A percentile compares a stretch with the other conserved stretches of the same genome.
Evolutionary conservation across 2,888 invertebrate genomes (phyloP).

Genomic region (Erebia aethiops): DNA sequence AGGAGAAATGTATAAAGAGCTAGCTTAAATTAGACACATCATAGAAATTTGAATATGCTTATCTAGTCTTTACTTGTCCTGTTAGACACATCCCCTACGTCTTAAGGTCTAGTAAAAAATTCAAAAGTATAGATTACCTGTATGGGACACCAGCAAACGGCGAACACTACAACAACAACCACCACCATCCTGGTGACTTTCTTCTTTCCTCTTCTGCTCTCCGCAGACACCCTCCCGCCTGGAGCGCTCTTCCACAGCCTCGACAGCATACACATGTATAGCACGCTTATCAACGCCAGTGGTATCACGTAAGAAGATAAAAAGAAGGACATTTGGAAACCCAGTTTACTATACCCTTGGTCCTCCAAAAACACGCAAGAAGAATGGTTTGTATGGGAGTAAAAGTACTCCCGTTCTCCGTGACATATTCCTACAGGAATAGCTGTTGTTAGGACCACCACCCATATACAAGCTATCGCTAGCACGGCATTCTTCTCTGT

Average conservation of each 20-base stretch:
- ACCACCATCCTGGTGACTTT: slow-evolving; percentile 96
- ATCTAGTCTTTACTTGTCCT: too few relatives aligned
- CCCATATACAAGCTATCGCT: slow-evolving; percentile 91
- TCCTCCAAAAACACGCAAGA: slow-evolving; percentile 87
- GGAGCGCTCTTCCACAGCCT: slow-evolving; percentile 93
- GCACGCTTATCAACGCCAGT: slow-evolving; percentile 91
- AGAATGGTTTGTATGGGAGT: slow-evolving; percentile 84
- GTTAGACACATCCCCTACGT: too few relatives aligned
- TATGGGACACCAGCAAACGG: slow-evolving; percentile 97
- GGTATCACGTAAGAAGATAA: slow-evolving; percentile 95
- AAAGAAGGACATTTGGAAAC: slow-evolving; percentile 92
- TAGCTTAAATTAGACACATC: too few relatives aligned
- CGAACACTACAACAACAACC: slow-evolving; percentile 95
- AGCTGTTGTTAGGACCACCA: slow-evolving; percentile 89
- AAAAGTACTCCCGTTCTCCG: slow-evolving; percentile 87
- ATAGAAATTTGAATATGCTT: too few relatives aligned
- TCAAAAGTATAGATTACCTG: slow-evolving; percentile 83
- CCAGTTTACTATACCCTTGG: slow-evolving; percentile 83
- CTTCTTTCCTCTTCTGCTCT: slow-evolving; percentile 91
- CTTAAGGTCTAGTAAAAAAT: too few relatives aligned
- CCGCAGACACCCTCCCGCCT: slow-evolving; percentile 91
- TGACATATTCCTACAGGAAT: slow-evolving; percentile 90
- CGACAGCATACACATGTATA: slow-evolving; percentile 95
- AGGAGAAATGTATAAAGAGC: too few relatives aligned
- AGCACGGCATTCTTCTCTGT: slow-evolving; percentile 91